phyloP scores from a whole-genome alignment of 2,113 vertebrate species.

The Misgurnus anguillicaudatus region DNA sequence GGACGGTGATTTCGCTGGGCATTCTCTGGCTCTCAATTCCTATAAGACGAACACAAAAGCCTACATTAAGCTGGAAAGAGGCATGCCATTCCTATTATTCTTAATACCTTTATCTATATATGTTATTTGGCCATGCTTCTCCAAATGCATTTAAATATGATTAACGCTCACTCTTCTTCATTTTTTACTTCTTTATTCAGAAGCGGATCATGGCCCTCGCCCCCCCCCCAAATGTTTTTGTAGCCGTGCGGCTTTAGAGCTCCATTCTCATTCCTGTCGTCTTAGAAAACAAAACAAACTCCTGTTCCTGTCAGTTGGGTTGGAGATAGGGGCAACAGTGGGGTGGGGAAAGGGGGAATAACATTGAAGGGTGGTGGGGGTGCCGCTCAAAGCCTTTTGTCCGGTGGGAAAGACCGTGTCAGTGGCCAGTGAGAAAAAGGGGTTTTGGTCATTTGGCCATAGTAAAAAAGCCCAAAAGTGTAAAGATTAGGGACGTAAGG shows the following conservation, averaged over 20 bases:
- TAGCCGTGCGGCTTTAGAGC: slow-evolving; percentile 40
- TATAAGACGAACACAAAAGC: slow-evolving; percentile 67
- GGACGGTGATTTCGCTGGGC: slow-evolving; percentile 51
- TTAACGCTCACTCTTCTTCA: slow-evolving; percentile 52
- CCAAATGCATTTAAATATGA: slow-evolving; percentile 64
- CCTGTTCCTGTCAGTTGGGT: slow-evolving; percentile 64
- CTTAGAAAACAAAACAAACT: slow-evolving; percentile 72
- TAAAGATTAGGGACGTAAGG: slow-evolving; percentile 72
- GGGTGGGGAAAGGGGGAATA: slow-evolving; percentile 48
- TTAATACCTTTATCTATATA: slow-evolving; percentile 66
- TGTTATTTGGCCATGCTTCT: slow-evolving; percentile 68
- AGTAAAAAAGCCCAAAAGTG: slow-evolving; percentile 64
- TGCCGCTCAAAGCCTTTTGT: slow-evolving; percentile 75
- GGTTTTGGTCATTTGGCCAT: slow-evolving; percentile 66
- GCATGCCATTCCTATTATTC: slow-evolving; percentile 70
- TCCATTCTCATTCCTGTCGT: slow-evolving; percentile 52
- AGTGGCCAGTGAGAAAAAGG: slow-evolving; percentile 63
- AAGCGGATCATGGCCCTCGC: slow-evolving; percentile 45
- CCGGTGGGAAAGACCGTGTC: slow-evolving; percentile 72
- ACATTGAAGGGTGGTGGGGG: slow-evolving; percentile 66
- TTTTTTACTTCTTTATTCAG: slow-evolving; percentile 41
- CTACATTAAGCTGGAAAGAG: slow-evolving; percentile 71
- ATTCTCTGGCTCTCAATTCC: slow-evolving; percentile 62
- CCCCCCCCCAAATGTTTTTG: slow-evolving; percentile 36
- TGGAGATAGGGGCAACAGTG: slow-evolving; percentile 40